Base-by-base conservation (phyloP, 1,140 invertebrate species). In the Sinonovacula constricta region DNA sequence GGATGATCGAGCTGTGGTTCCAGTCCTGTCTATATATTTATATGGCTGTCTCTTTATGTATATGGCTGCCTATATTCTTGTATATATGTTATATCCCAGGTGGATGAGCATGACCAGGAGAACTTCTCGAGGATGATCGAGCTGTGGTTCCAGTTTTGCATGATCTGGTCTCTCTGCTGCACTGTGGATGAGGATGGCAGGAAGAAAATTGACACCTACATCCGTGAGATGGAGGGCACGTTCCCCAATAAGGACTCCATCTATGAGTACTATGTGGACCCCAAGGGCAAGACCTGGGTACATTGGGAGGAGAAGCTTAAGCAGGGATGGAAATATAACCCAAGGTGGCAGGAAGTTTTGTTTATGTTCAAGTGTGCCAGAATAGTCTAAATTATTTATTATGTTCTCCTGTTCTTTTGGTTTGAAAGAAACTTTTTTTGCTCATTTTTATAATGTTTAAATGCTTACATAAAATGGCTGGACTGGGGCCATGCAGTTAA, bases 201-300 rank as follows among this genome's bases (percentile, higher is more conserved):
- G 12, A 93, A 93, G 74, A 95, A 94, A 90, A 92, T 97, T 65
- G 95, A 97, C 92, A 93, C 93, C 83, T 96, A 94, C 90, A 93
- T 97, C 34, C 93, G 95, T 70, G 95, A 97, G 91, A 93, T 95
- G 86, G 96, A 97, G 87, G 94, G 94, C 10, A 93, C 94, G 0
- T 96, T 96, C 90, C 95, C 96, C 0, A 92, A 96, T 30, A 95
- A 95, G 83, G 95, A 96, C 85, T 95, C 95, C 0, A 93, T 97
- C 2, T 97, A 95, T 91, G 96, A 97, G 88, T 97, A 97, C 91
- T 95, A 93, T 88, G 94, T 97, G 2, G 95, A 97, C 86, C 91
- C 93, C 18, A 92, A 93, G 70, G 92, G 93, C 54, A 92, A 93
- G 56, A 91, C 91, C 67, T 95, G 96, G 91, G 90, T 94, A 45